phyloP scores from a whole-genome alignment of 2,113 vertebrate species.

The Rhineura floridana region DNA sequence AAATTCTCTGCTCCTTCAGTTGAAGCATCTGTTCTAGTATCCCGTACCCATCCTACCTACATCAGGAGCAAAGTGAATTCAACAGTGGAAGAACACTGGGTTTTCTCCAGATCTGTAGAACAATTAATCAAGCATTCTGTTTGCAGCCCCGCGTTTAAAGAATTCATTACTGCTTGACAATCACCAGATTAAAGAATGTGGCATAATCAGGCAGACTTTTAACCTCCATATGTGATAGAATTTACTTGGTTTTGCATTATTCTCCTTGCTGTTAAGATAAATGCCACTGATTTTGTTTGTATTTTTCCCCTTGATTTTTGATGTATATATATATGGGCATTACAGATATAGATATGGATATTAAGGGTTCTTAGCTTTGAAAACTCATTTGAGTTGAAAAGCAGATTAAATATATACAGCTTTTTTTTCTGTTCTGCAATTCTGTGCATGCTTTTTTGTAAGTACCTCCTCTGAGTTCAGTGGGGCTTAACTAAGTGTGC shows the following conservation, averaged over 20 bases:
- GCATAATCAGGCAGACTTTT: background rate
- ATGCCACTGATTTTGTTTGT: no score
- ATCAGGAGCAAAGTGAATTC: no score
- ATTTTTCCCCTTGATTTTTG: no score
- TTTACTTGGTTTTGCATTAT: background rate
- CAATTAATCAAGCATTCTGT: background rate
- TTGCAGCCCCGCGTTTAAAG: background rate
- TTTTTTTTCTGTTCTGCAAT: background rate
- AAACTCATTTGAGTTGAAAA: no score
- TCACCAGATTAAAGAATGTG: background rate
- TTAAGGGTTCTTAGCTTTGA: no score
- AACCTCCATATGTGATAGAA: background rate
- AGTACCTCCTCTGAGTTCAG: background rate
- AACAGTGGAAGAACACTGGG: background rate
- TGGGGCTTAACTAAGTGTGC: background rate
- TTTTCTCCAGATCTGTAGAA: no score
- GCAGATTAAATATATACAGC: no score
- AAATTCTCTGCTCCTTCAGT: background rate
- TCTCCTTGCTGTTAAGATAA: no score
- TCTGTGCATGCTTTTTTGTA: background rate
- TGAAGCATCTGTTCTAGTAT: background rate
- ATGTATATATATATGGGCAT: no score
- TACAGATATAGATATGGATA: no score
- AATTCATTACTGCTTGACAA: no score
- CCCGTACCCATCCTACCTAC: no score